Evolutionary conservation across 2,888 invertebrate species (phyloP), one percentile per base, ranked within the genome.

Genomic region (Melieria crassipennis): DNA sequence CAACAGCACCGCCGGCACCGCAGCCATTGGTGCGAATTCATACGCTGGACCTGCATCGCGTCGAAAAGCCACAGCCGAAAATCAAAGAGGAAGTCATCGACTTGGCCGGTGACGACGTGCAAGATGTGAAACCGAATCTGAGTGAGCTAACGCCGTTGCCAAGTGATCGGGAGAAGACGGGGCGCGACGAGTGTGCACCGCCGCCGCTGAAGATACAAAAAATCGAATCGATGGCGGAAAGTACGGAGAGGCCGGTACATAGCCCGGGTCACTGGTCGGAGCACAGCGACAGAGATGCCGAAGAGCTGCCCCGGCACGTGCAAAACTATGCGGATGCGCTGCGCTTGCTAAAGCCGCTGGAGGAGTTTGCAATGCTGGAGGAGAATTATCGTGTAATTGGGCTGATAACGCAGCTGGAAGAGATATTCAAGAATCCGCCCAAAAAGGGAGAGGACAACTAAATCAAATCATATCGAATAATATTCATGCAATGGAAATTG

Each of bases 311-410:
- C 2, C 76, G 75, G 1, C 75, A 76, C 47, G 80, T 82, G 4
- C 73, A 75, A 5, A 81, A 69, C 73, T 84, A 83, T 70, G 75
- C 71, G n/a, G 83, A 86, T 72, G 86, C 83, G 0, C 72, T 85
- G 62, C 80, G 80, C 16, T 71, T 83, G 50, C 78, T 85, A 0
- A 83, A 82, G 47, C 85, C 86, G 0, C 70, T 85, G 10, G 86
- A 86, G 60, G 85, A 85, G 5, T 85, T 85, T 55, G 84, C 81
- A 0, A 75, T 85, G 69, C 72, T 85, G 42, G 80, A 81, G 69
- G 85, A 85, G 62, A 84, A 85, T 69, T 85, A 82, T 75, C 81
- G 86, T 16, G 85, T 81, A 48, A 86, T 86, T 55, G 86, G 84
- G 4, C 74, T 85, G 47, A 79, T 85, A 42, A 78, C 82, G 4